Percentiles rank a stretch among this genome's conserved stretches.
Evolutionary conservation across 2,797 vertebrate genomes (phyloP).

Genomic region (Eulemur rubriventer): DNA sequence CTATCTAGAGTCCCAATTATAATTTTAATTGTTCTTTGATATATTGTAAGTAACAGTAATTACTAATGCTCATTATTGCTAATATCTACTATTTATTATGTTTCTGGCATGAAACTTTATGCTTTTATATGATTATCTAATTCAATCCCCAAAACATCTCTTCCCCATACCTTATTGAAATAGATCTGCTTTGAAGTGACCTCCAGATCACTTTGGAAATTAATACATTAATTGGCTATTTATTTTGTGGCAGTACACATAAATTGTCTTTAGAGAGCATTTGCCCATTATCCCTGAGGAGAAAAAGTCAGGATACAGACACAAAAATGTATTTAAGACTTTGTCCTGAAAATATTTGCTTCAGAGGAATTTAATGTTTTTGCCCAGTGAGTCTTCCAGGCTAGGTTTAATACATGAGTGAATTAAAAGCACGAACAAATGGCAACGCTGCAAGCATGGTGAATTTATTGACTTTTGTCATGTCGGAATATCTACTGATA

Average conservation of each 20-base stretch:
- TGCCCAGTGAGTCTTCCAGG: slow-evolving; percentile 40
- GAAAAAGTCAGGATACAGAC: slow-evolving; percentile 45
- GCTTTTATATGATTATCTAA: slow-evolving; percentile 32
- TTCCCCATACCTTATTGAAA: slow-evolving; percentile 42
- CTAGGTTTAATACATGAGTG: slow-evolving; percentile 67
- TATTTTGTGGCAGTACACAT: slow-evolving; percentile 41
- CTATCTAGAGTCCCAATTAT: not conserved
- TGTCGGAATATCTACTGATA: slow-evolving; percentile 54
- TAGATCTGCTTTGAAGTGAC: slow-evolving; percentile 23
- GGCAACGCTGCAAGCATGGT: slow-evolving; percentile 30
- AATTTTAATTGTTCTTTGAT: slow-evolving; percentile 32
- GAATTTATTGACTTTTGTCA: slow-evolving; percentile 70
- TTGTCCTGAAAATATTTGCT: slow-evolving; percentile 73
- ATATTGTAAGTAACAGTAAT: slow-evolving; percentile 24
- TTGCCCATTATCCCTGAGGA: slow-evolving; percentile 34
- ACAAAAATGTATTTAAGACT: slow-evolving; percentile 67
- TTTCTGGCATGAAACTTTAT: not conserved
- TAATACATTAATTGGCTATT: slow-evolving; percentile 65
- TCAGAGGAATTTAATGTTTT: slow-evolving; percentile 65
- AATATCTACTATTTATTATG: slow-evolving; percentile 11
- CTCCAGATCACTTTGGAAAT: slow-evolving; percentile 44
- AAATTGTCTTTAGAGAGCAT: slow-evolving; percentile 64
- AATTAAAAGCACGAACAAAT: slow-evolving; percentile 73
- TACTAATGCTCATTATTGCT: not conserved
- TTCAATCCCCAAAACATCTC: slow-evolving; percentile 29